These are phyloP conservation scores for Epinotia demarniana DNA, from an alignment of 2,888 invertebrate genomes.

Conservation along the genomic window DNA sequence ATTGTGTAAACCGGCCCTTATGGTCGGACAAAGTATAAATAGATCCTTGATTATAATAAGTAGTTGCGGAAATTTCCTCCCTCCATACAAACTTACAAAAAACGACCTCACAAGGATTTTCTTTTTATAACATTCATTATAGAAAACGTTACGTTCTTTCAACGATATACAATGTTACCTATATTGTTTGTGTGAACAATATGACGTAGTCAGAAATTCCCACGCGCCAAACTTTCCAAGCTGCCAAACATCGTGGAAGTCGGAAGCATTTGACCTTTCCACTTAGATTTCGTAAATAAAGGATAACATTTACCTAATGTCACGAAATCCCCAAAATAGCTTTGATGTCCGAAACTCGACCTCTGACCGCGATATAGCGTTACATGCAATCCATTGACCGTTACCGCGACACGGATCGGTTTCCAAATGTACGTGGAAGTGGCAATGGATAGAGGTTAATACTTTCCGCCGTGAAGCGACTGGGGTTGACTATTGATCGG, in stretches of 20 bases:
- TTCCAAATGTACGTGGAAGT: slow-evolving; percentile 8
- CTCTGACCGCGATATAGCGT: slow-evolving; percentile 12
- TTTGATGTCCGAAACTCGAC: slow-evolving; percentile 27
- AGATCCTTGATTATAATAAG: too few species aligned
- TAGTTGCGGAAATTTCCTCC: too few species aligned
- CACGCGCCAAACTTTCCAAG: slow-evolving; percentile 4
- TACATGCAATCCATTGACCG: slow-evolving; percentile 32
- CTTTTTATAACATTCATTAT: too few species aligned
- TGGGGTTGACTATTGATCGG: slow-evolving; percentile 61
- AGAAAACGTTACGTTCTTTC: too few species aligned
- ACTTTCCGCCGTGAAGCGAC: background rate
- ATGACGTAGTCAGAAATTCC: background rate
- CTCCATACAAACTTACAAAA: too few species aligned
- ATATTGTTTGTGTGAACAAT: too few species aligned
- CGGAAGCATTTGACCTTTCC: slow-evolving; percentile 33
- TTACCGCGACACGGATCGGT: slow-evolving; percentile 1
- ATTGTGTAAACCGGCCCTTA: too few species aligned
- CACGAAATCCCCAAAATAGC: slow-evolving; percentile 40
- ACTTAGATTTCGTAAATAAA: slow-evolving; percentile 33
- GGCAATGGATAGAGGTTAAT: slow-evolving; percentile 21
- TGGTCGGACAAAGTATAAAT: too few species aligned
- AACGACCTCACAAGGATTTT: too few species aligned
- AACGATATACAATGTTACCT: too few species aligned
- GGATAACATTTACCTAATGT: slow-evolving; percentile 30
- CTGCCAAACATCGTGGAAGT: background rate